Evolutionary conservation across 2,797 vertebrate genomes (phyloP), one percentile per base, ranked within the genome.

Genomic region (Hippocampus kuda): DNA sequence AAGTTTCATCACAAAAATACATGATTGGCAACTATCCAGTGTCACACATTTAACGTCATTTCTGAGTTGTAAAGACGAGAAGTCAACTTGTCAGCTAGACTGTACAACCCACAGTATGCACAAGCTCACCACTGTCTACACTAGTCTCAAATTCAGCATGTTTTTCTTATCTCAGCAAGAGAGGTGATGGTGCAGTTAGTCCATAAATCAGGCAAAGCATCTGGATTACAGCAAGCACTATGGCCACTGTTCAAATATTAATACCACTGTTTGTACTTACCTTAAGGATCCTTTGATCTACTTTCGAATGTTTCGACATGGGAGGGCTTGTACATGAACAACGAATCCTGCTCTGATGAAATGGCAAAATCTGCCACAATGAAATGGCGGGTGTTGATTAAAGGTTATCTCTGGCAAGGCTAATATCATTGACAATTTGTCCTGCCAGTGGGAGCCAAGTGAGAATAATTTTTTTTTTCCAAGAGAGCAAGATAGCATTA

Each of bases 401-500:
- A 81, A 51, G 56, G 77, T 57, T 77, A 86, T 85, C 87, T 83
- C 79, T 85, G 79, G 79, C 81, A 82, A 42, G 68, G 77, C 73
- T 84, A 84, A 88, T 88, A 90, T 89, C 75, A 77, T 38, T 67
- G 82, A 86, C 84, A 85, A 86, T 85, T 79, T 79, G 65, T 86
- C 76, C 83, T 75, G 83, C 88, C 85, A 88, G 76, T 83, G 83
- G 88, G 86, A 88, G 73, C 65, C 65, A 74, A 84, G 84, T 72
- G 73, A 26, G 1, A 82, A 80, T 68, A n/a, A n/a, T n/a, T n/a
- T n/a, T 76, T 42, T 69, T 89, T 91, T 91, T 87, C 87, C 88
- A 90, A 86, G 86, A 83, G 81, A 87, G 86, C 79, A 82, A 79
- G 85, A 81, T 77, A 85, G 82, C 80, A 74, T 84, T 92, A 90